phyloP scores from a whole-genome alignment of 1,140 invertebrate genomes.

The Nymphalis io region DNA sequence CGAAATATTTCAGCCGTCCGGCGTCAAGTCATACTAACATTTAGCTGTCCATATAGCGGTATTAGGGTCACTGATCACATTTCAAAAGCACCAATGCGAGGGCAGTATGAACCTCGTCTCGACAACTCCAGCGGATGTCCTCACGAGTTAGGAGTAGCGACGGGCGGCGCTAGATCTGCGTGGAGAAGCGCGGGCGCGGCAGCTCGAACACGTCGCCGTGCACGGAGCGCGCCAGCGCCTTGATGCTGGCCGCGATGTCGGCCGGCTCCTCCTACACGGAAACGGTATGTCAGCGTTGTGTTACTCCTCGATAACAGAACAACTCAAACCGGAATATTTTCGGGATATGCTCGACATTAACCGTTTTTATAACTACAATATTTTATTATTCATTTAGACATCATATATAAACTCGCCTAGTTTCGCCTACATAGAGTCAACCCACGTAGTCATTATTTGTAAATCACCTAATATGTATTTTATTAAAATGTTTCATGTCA shows the following conservation, averaged over 20 bases:
- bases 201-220: slow-evolving; percentile 93
- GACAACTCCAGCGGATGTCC: background rate
- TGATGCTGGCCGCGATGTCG: slow-evolving; percentile 93
- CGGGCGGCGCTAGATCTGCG: slow-evolving; percentile 84
- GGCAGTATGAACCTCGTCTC: slow-evolving; percentile 32
- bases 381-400: too few species aligned
- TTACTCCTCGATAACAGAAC: too few species aligned
- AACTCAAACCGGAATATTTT: background rate
- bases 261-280: slow-evolving; percentile 61
- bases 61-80: slow-evolving; percentile 72
- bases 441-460: too few species aligned
- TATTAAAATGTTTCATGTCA: too few species aligned
- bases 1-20: background rate
- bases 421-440: too few species aligned
- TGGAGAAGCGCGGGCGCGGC: slow-evolving; percentile 90
- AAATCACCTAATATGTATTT: too few species aligned
- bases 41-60: slow-evolving; percentile 35
- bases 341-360: too few species aligned
- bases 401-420: too few species aligned
- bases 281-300: too few species aligned
- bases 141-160: background rate
- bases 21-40: background rate
- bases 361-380: too few species aligned
- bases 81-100: slow-evolving; percentile 63
- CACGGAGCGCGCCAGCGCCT: slow-evolving; percentile 91